Evolutionary conservation across 2,113 vertebrate species (phyloP).

Genomic region (Suricata suricatta): DNA sequence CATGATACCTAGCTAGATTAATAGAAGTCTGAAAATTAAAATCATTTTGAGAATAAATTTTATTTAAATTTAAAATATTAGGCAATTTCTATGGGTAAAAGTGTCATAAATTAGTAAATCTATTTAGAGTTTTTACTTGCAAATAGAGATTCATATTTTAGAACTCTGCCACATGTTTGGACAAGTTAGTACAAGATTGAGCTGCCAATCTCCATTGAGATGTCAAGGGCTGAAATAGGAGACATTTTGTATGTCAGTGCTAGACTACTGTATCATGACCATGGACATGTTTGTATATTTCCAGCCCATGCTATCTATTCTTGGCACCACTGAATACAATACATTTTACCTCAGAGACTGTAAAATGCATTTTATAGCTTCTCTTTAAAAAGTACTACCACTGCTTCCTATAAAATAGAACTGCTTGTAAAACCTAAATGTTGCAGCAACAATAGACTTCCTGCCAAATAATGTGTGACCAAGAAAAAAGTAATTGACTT

Average conservation of each 20-base stretch:
- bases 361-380: conserved; percentile 11
- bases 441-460: conserved; percentile 47
- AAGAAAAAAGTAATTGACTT: conserved; percentile 61
- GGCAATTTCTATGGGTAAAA: neutral
- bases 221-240: neutral
- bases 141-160: neutral
- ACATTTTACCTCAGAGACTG: conserved; percentile 32
- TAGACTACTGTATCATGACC: neutral
- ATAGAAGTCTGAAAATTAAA: conserved; percentile 50
- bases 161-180: neutral
- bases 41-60: neutral
- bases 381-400: conserved; percentile 58
- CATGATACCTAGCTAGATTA: conserved; percentile 18
- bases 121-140: conserved; percentile 24
- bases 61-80: neutral
- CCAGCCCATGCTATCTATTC: neutral
- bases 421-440: conserved; percentile 72
- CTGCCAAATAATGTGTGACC: conserved; percentile 27
- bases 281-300: conserved; percentile 25
- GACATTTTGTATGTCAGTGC: neutral
- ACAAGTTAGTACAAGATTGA: neutral
- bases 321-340: conserved; percentile 3
- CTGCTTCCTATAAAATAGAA: conserved; percentile 23
- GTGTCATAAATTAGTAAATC: neutral
- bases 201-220: neutral